These are phyloP conservation scores for Xiphorhynchus erythropygius DNA, from an alignment of 2,797 vertebrate species.

Conservation along the genomic window DNA sequence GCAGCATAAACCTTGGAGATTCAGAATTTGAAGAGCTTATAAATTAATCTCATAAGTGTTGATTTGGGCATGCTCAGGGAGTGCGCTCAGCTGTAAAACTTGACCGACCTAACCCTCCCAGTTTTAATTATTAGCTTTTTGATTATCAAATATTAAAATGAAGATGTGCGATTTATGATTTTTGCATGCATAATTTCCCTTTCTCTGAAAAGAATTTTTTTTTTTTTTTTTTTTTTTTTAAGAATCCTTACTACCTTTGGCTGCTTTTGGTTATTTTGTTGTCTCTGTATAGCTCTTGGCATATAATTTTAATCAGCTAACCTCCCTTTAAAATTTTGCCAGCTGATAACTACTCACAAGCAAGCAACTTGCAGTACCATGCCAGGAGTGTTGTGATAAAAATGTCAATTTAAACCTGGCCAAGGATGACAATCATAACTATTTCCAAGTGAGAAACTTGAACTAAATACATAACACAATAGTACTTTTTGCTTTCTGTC, in stretches of 20 bases:
- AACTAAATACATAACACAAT: neutral
- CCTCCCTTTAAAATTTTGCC: slow-evolving; percentile 39
- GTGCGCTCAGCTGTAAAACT: slow-evolving; percentile 63
- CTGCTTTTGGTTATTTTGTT: slow-evolving; percentile 17
- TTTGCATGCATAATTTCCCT: neutral
- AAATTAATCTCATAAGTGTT: slow-evolving; percentile 75
- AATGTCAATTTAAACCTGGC: slow-evolving; percentile 51
- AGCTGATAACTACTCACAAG: slow-evolving; percentile 51
- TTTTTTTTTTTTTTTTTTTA: neutral
- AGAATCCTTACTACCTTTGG: neutral
- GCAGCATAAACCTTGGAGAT: slow-evolving; percentile 71
- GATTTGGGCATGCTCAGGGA: slow-evolving; percentile 63
- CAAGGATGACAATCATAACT: slow-evolving; percentile 39
- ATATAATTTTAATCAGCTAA: slow-evolving; percentile 51
- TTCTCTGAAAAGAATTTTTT: neutral
- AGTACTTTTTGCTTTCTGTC: neutral
- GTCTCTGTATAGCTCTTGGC: neutral
- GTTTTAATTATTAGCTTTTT: slow-evolving; percentile 68
- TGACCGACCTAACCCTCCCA: slow-evolving; percentile 61
- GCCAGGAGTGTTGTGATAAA: slow-evolving; percentile 61
- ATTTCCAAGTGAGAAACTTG: slow-evolving; percentile 35
- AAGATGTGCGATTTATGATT: neutral
- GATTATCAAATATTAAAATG: slow-evolving; percentile 58
- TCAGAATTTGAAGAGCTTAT: slow-evolving; percentile 73
- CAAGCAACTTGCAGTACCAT: slow-evolving; percentile 15